Evolutionary conservation across 2,888 invertebrate species (phyloP), one percentile per base, ranked within the genome.

Genomic region (Cheilosia pagana): DNA sequence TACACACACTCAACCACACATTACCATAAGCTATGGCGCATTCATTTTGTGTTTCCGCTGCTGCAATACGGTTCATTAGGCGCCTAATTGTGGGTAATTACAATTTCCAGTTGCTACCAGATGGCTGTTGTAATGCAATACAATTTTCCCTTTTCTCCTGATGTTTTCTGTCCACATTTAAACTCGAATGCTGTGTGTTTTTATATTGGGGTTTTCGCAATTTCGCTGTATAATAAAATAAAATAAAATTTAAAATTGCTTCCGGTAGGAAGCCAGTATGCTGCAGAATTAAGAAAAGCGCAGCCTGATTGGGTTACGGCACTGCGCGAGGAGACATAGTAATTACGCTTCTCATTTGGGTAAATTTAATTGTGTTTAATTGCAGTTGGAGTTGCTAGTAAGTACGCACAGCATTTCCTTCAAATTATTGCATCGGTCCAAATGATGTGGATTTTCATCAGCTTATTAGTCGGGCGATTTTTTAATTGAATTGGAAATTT

Each of bases 1-100:
- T 53, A 16, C 19, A 19, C n/a, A 35, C n/a, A 10, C n/a, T n/a
- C n/a, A n/a, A n/a, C n/a, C 16, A 41, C 28, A 62, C 52, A 59
- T 43, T 31, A 10, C n/a, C 28, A 35, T 7, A 28, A 50, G 59
- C 50, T 35, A 31, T 62, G 53, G 39, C 21, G 62, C 70, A 63
- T 78, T 63, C 5, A 77, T 45, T 63, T 62, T 62, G 63, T 71
- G 23, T 71, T 63, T 60, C 74, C 65, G 65, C 25, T 52, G 57
- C 62, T 71, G 65, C 75, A 75, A 62, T 63, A 75, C 50, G 65
- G 76, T 81, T 81, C 81, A 81, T 81, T 81, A 71, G 81, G 81
- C 53, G 52, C 81, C 71, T 81, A 81, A 76, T 81, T 81, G 81
- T 81, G 57, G 81, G 76, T 77, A 81, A 81, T 81, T 76, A 77